A percentile compares a stretch with the other conserved stretches of the same genome.
Evolutionary conservation across 2,797 vertebrate genomes (phyloP).

Genomic region (Picus viridis): DNA sequence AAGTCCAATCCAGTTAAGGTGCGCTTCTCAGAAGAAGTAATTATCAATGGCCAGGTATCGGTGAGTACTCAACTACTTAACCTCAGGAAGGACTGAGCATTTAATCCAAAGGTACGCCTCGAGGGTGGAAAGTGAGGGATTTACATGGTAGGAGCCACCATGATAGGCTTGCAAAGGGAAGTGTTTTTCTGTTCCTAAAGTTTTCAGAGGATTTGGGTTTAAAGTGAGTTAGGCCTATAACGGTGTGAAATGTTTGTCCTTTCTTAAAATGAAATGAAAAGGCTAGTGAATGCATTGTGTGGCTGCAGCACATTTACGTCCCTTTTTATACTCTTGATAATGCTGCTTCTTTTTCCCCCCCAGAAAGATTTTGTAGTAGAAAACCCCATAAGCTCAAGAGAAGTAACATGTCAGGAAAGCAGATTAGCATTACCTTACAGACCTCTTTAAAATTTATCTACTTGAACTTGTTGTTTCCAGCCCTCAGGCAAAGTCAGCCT

Average conservation of each 20-base stretch:
- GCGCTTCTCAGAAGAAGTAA: slow-evolving; percentile 97
- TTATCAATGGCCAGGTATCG: slow-evolving; percentile 97
- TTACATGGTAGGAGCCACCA: background rate
- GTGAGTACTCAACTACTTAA: slow-evolving; percentile 83
- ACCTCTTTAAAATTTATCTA: background rate
- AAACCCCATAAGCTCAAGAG: background rate
- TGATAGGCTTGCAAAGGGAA: background rate
- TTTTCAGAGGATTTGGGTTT: background rate
- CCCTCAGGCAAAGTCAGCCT: background rate
- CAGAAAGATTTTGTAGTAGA: background rate
- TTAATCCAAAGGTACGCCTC: slow-evolving; percentile 10
- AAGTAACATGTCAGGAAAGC: background rate
- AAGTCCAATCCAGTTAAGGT: slow-evolving; percentile 99
- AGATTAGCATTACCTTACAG: background rate
- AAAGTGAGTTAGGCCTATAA: background rate
- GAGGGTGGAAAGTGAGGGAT: background rate
- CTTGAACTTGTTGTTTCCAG: background rate
- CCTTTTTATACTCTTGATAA: background rate
- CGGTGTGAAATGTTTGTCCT: background rate
- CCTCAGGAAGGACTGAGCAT: background rate
- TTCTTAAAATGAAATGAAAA: background rate
- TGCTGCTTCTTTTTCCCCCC: background rate
- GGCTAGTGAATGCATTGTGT: background rate
- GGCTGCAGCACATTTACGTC: background rate
- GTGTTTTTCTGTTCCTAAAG: background rate